Conservation (phyloP, 2,888 invertebrate genomes). For the Willowsia nigromaculata region DNA sequence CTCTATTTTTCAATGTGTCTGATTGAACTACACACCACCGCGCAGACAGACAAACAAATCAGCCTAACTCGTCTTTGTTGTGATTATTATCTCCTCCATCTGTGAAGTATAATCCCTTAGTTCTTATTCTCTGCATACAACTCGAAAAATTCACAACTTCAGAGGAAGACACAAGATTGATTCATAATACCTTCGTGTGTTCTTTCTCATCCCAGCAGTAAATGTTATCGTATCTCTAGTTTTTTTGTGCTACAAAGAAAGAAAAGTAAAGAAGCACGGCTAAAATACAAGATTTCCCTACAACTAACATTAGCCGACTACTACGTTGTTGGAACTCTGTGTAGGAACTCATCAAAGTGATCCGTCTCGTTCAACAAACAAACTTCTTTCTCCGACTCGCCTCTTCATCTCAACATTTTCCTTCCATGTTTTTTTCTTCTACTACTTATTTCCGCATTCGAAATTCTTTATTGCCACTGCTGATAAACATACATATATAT, state of each 20-base stretch:
- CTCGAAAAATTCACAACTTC: background rate
- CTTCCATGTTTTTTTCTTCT: background rate
- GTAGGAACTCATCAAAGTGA: conserved; percentile 41
- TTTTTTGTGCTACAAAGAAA: background rate
- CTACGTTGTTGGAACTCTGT: too few species aligned
- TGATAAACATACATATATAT: conserved; percentile 5
- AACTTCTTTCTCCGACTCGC: background rate
- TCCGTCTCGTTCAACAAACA: conserved; percentile 43
- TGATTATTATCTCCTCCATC: conserved; percentile 3
- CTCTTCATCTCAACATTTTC: background rate
- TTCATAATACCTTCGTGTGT: background rate
- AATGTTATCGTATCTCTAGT: background rate
- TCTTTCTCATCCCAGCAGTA: background rate
- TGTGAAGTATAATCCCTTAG: background rate
- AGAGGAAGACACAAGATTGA: background rate
- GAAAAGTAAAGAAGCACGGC: background rate
- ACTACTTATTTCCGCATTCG: conserved; percentile 11
- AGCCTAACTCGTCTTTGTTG: background rate
- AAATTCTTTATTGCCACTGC: conserved; percentile 7
- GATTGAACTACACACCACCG: background rate
- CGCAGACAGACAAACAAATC: background rate
- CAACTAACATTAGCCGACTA: background rate
- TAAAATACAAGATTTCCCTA: background rate
- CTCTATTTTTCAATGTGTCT: background rate
- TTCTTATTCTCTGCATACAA: background rate